Evolutionary conservation across 2,888 invertebrate species (phyloP).

Genomic region (Melipona beecheii): DNA sequence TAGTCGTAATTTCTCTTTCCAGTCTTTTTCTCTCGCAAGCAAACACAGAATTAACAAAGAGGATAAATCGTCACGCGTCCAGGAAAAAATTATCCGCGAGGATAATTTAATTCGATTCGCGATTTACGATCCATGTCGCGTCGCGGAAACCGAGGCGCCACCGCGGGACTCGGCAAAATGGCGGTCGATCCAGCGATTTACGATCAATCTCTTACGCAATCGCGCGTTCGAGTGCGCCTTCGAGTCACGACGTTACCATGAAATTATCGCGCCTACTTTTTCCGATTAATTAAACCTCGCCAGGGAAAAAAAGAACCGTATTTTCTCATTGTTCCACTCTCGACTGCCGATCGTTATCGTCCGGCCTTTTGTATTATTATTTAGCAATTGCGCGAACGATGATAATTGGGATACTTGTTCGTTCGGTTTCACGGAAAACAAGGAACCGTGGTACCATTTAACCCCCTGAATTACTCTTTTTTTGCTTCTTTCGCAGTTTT

Average conservation of each 20-base stretch:
- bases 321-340: not conserved
- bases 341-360: not conserved
- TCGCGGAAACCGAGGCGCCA: constrained; percentile 11
- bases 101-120: not conserved
- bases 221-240: constrained; percentile 5
- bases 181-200: constrained; percentile 38
- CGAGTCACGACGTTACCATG: constrained; percentile 49
- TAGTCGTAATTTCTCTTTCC: no score
- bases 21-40: no score
- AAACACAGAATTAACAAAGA: no score
- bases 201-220: constrained; percentile 49
- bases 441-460: no score
- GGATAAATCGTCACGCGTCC: not conserved
- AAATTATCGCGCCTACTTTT: constrained; percentile 39
- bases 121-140: constrained; percentile 13
- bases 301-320: constrained; percentile 12
- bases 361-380: constrained; percentile 19
- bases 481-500: no score
- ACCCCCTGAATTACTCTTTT: no score
- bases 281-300: constrained; percentile 33
- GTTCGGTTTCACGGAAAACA: constrained; percentile 10
- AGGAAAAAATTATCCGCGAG: not conserved
- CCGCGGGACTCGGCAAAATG: constrained; percentile 1
- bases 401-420: constrained; percentile 24
- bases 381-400: constrained; percentile 14